A percentile compares a stretch with the other conserved stretches of the same genome.
phyloP scores from a whole-genome alignment of 2,113 vertebrate species.

The Eublepharis macularius region DNA sequence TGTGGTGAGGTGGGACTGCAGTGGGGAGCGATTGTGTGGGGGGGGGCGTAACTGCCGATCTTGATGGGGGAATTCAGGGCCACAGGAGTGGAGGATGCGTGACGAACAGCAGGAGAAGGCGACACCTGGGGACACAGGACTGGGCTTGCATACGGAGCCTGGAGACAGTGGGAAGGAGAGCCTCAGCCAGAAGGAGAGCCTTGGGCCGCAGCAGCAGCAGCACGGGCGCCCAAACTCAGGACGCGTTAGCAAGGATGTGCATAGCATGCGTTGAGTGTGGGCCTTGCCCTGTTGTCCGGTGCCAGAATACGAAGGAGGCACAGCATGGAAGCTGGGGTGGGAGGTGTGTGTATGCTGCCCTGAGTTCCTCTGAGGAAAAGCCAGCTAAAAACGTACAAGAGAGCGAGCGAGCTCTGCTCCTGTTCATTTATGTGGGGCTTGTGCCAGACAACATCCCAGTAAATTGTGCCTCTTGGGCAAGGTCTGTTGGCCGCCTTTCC shows the following conservation, averaged over 20 bases:
- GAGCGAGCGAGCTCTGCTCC: neutral
- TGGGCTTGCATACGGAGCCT: too few species aligned
- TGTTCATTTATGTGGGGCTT: neutral
- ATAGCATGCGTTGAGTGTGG: neutral
- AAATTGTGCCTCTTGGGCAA: neutral
- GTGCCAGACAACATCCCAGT: neutral
- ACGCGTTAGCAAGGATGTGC: neutral
- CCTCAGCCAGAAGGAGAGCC: too few species aligned
- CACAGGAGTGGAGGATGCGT: neutral
- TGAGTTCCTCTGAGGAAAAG: too few species aligned
- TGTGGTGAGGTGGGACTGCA: neutral
- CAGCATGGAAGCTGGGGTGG: neutral
- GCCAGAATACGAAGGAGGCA: neutral
- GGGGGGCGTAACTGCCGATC: too few species aligned
- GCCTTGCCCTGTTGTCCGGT: neutral
- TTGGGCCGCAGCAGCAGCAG: too few species aligned
- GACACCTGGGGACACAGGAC: neutral
- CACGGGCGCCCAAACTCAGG: too few species aligned
- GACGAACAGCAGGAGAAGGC: neutral
- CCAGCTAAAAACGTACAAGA: too few species aligned
- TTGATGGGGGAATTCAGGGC: neutral
- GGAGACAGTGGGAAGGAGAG: neutral
- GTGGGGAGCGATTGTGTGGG: neutral
- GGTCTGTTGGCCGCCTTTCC: neutral
- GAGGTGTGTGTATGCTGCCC: too few species aligned